Evolutionary conservation across 2,797 vertebrate genomes (phyloP), one percentile per base, ranked within the genome.

Genomic region (Monodelphis domestica): DNA sequence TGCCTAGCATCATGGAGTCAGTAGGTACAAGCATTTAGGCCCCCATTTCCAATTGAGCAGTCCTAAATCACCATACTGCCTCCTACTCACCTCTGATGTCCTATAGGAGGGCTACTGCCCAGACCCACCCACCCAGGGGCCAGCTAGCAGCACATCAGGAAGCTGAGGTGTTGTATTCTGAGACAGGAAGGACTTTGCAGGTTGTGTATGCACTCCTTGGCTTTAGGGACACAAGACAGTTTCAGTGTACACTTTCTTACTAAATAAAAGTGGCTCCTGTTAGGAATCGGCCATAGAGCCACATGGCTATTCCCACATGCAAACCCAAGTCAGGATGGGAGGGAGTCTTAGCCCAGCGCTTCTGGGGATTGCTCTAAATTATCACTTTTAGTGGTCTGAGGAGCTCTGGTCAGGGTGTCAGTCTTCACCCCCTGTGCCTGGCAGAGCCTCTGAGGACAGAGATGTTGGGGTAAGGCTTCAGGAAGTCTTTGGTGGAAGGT

Each of bases 191-290:
- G 59, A 14, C 59, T 63, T 5, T 1, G 14, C 33, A 38, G 33
- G 1, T 5, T 70, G 33, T 7, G 5, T 1, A 0, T n/a, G n/a
- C 0, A 1, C n/a, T 33, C 59, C 33, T 33, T 12, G 30, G 30
- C 57, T 59, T 59, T 14, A 33, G 57, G 28, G 57, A 57, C 57
- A 33, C 11, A 26, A 59, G 28, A 10, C 28, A 56, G 9, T 29
- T 28, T 30, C 11, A 10, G 30, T 59, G 30, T 59, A 1, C 11
- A 12, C 30, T 57, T 12, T 59, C 29, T 30, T 57, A 4, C 11
- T 12, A 12, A 33, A 14, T 14, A 29, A 33, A 59, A 57, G 57
- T 59, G 30, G 3, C 29, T 33, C 12, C 57, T 59, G 30, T 33
- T 33, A 33, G 12, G 57, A 63, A 14, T 63, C 57, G 63, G 30